Percentiles rank a stretch among this genome's conserved stretches.
phyloP scores from a whole-genome alignment of 2,888 invertebrate genomes.

The Harpagoxenus sublaevis region DNA sequence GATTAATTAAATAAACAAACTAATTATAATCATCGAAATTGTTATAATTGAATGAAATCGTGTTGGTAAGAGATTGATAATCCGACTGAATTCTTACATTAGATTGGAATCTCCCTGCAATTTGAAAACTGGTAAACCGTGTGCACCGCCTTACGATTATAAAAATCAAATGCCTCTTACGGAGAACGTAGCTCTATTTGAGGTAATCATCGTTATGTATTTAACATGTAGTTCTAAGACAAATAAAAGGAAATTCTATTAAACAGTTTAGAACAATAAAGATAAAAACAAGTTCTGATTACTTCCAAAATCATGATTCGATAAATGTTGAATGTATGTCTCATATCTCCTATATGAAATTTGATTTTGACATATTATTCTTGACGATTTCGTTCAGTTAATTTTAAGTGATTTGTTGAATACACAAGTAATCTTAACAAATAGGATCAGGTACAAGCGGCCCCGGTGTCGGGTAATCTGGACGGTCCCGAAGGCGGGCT shows the following conservation, averaged over 20 bases:
- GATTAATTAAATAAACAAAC: not conserved
- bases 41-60: not conserved
- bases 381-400: not conserved
- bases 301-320: not conserved
- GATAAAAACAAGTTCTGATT: not conserved
- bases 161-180: conserved; percentile 91
- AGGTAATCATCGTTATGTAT: conserved; percentile 78
- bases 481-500: conserved; percentile 94
- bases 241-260: conserved; percentile 45
- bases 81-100: not conserved
- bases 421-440: not conserved
- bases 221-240: not conserved
- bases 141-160: conserved; percentile 91
- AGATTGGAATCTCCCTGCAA: conserved; percentile 73
- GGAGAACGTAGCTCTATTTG: conserved; percentile 87
- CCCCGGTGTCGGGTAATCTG: conserved; percentile 87
- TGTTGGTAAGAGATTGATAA: not conserved
- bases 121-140: conserved; percentile 76
- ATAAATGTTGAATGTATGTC: not conserved
- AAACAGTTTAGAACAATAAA: not conserved
- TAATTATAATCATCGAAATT: not conserved
- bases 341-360: not conserved
- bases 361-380: not conserved
- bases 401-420: not conserved
- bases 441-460: conserved; percentile 84